A percentile compares a stretch with the other conserved stretches of the same genome.
Conservation (phyloP, 2,113 vertebrate species). For the Solea senegalensis region DNA sequence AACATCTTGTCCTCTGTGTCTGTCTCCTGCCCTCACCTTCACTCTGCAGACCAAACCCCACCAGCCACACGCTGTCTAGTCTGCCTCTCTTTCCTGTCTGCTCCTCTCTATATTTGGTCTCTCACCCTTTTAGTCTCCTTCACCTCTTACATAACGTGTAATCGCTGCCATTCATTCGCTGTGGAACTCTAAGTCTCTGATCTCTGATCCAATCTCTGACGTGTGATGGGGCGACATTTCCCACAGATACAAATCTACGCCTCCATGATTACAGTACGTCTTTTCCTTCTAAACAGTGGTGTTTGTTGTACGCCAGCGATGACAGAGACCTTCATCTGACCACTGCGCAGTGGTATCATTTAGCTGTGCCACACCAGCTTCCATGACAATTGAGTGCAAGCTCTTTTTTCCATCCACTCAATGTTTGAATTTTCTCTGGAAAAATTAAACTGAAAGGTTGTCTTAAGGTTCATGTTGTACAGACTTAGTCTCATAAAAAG, state of each 20-base stretch:
- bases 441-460: constrained; percentile 31
- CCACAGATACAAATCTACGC: constrained; percentile 49
- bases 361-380: constrained; percentile 9
- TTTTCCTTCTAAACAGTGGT: neutral
- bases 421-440: constrained; percentile 17
- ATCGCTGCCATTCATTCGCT: constrained; percentile 42
- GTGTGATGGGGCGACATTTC: constrained; percentile 43
- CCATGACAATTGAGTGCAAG: neutral
- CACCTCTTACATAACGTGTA: constrained; percentile 58
- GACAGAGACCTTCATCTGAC: constrained; percentile 33
- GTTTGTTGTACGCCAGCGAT: constrained; percentile 35
- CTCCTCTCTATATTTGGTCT: constrained; percentile 28
- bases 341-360: constrained; percentile 9
- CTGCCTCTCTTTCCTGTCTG: neutral
- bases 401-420: constrained; percentile 18
- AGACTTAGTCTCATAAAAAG: neutral
- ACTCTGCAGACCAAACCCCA: constrained; percentile 2
- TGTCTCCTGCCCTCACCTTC: constrained; percentile 19
- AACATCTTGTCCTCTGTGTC: constrained; percentile 25
- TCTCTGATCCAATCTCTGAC: constrained; percentile 50
- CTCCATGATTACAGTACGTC: constrained; percentile 19
- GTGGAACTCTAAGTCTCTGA: neutral
- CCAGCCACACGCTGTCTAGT: constrained; percentile 30
- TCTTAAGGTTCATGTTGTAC: constrained; percentile 13
- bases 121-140: constrained; percentile 25